Conservation (phyloP, 2,113 vertebrate species). For the Malurus cyaneus region DNA sequence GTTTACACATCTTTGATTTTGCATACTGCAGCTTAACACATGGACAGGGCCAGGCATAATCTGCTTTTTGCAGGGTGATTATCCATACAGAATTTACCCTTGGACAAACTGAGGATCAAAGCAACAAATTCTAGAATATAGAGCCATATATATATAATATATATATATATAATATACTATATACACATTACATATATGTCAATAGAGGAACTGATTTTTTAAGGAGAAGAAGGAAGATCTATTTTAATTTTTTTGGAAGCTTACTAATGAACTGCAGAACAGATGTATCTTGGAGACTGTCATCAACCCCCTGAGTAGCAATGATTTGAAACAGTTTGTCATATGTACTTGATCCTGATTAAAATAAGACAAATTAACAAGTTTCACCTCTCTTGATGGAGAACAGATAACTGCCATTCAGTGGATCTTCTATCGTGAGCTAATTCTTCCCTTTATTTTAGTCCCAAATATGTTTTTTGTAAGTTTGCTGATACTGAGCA, state of each 20-base stretch:
- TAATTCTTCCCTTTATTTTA: not conserved
- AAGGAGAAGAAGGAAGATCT: conserved; percentile 7
- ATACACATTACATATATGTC: not conserved
- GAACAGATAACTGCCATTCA: conserved; percentile 38
- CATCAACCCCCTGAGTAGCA: conserved; percentile 78
- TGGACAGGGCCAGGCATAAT: not conserved
- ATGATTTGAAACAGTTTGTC: conserved; percentile 73
- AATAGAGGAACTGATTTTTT: not conserved
- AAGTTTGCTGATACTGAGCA: not conserved
- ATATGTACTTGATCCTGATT: conserved; percentile 73
- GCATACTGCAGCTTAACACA: not conserved
- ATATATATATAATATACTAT: accelerated
- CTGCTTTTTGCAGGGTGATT: not conserved
- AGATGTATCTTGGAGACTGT: conserved; percentile 58
- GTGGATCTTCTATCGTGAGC: not conserved
- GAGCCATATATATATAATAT: not conserved
- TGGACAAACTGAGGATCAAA: not conserved
- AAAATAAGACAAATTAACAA: conserved; percentile 70
- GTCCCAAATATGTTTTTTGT: not conserved
- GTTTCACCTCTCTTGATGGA: conserved; percentile 54
- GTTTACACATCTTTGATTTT: not conserved
- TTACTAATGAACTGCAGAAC: conserved; percentile 64
- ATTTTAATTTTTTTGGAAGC: conserved; percentile 49
- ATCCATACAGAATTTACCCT: not conserved
- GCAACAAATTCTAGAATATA: not conserved